Evolutionary conservation across 2,888 invertebrate species (phyloP), one percentile per base, ranked within the genome.

Genomic region (Agrilus biguttatus): DNA sequence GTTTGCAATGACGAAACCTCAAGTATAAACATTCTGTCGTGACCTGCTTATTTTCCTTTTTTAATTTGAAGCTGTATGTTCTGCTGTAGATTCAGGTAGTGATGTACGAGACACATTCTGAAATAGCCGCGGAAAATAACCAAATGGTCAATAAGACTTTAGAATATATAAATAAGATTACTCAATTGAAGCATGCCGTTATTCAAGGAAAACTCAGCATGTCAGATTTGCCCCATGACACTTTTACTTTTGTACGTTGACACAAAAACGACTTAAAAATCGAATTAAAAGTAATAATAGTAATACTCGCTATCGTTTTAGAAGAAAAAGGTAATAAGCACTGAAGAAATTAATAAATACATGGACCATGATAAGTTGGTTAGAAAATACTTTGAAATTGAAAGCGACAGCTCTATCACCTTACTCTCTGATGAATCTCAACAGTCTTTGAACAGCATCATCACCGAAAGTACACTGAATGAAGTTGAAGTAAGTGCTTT

Each of bases 61-160:
- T 39, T 17, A 21, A 37, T 23, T 32, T 41, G 5, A 41, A 32
- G n/a, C 13, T 14, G 4, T 36, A 41, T 28, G 12, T 36, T 23
- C 5, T 32, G 3, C 59, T 61, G 42, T 53, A 79, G 78, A 77
- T 87, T 19, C 88, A 88, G 58, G 71, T 87, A 47, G 75, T 87
- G 12, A 63, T 88, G 32, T 88, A 88, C 55, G 85, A 86, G 60
- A 86, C 85, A 0, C 86, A 88, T 65, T 86, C 86, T 0, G 75
- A 82, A 40, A 66, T 86, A 36, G 75, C 75, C 33, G 75, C 78
- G 0, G 88, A 88, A 62, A 88, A 88, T 50, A 71, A 72, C 36
- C 77, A 77, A 19, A 84, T 87, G 77, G 76, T 84, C 14, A 66
- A 73, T 1, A 71, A 75, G 36, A 77, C 80, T 0, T 71, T 85